Evolutionary conservation across 2,888 invertebrate species (phyloP).

Genomic region (Hypercompe scribonia): DNA sequence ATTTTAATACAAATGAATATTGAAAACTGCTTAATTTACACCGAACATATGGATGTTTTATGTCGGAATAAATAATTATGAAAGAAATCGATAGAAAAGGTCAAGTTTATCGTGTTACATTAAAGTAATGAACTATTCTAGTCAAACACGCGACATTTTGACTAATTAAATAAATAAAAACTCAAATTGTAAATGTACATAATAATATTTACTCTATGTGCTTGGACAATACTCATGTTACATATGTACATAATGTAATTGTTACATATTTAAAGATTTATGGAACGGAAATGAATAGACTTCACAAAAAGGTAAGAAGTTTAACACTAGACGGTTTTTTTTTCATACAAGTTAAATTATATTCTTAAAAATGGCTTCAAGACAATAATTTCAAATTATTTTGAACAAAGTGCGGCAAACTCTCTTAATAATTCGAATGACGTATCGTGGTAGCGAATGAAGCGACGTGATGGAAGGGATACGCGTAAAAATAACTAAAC

Average conservation of each 20-base stretch:
- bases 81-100: not conserved
- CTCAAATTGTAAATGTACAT: no score
- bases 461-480: conserved; percentile 14
- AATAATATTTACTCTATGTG: no score
- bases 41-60: not conserved
- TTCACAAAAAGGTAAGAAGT: no score
- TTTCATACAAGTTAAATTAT: no score
- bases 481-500: conserved; percentile 32
- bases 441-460: conserved; percentile 19
- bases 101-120: not conserved
- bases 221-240: no score
- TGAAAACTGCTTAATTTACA: not conserved
- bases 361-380: not conserved
- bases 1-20: not conserved
- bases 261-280: no score
- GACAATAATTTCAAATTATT: conserved; percentile 8
- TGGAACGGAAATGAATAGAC: no score
- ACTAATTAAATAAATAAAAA: no score
- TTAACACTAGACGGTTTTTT: no score
- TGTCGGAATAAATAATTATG: not conserved
- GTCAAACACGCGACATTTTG: not conserved
- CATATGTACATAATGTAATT: no score
- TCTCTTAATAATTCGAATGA: conserved; percentile 6
- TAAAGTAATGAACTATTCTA: not conserved
- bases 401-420: not conserved